Percentiles rank a stretch among this genome's conserved stretches.
Evolutionary conservation across 2,888 invertebrate species (phyloP).

Genomic region (Chydorus sphaericus): DNA sequence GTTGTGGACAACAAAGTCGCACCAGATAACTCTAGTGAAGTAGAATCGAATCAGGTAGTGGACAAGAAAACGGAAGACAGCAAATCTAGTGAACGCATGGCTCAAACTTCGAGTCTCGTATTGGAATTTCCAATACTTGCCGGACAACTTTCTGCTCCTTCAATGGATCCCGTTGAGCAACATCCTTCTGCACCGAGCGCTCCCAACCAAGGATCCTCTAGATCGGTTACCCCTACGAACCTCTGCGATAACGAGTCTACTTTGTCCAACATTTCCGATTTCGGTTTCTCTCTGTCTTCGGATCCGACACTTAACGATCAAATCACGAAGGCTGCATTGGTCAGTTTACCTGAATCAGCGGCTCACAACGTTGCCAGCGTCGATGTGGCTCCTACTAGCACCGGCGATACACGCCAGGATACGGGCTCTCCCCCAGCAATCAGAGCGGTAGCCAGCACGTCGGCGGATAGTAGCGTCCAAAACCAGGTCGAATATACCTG

Average conservation of each 20-base stretch:
- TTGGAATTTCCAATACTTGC: not conserved
- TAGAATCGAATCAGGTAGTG: not conserved
- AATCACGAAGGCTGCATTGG: not conserved
- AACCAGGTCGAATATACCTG: not conserved
- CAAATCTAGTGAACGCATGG: too few species aligned
- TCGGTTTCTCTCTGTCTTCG: not conserved
- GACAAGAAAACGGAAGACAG: not conserved
- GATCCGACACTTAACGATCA: too few species aligned
- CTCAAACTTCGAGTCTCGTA: not conserved
- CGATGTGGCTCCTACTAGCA: not conserved
- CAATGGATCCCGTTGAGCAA: too few species aligned
- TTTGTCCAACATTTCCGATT: constrained; percentile 1
- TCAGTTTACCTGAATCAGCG: not conserved
- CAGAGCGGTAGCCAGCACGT: too few species aligned
- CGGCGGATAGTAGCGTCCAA: not conserved
- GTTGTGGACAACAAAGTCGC: too few species aligned
- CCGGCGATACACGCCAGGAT: not conserved
- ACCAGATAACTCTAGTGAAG: not conserved
- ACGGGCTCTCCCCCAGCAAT: not conserved
- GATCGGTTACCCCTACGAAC: constrained; percentile 1
- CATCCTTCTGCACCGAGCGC: too few species aligned
- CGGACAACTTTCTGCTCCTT: not conserved
- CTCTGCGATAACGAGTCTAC: constrained; percentile 4
- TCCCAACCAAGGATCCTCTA: not conserved
- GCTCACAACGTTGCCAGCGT: not conserved